A percentile compares a stretch with the other conserved stretches of the same genome.
Evolutionary conservation across 1,140 invertebrate species (phyloP).

Genomic region (Drosophila eugracilis): DNA sequence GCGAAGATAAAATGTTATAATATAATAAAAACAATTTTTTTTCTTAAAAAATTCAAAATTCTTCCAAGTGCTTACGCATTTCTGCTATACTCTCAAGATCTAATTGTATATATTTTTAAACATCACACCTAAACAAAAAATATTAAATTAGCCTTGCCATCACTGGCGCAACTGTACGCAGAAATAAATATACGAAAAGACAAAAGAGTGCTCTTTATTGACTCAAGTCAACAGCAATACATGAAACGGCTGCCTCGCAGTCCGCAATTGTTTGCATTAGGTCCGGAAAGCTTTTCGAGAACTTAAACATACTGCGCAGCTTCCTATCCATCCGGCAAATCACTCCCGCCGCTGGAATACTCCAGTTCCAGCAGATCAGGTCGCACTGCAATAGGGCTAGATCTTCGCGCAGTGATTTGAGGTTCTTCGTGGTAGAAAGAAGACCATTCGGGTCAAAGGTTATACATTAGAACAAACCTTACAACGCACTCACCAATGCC

Average conservation of each 20-base stretch:
- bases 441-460: neutral
- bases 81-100: too few species aligned
- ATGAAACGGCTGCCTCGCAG: neutral
- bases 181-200: neutral
- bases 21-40: too few species aligned
- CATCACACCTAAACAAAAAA: neutral
- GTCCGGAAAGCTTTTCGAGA: constrained; percentile 61
- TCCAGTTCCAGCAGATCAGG: constrained; percentile 84
- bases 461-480: neutral
- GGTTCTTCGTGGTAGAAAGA: constrained; percentile 51
- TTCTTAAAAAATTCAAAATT: too few species aligned
- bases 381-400: constrained; percentile 64
- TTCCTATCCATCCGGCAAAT: constrained; percentile 69
- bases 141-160: neutral
- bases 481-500: constrained; percentile 85
- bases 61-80: too few species aligned
- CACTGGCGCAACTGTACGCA: constrained; percentile 12
- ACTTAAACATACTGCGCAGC: constrained; percentile 71
- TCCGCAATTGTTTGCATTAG: constrained; percentile 48
- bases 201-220: constrained; percentile 29
- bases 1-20: too few species aligned
- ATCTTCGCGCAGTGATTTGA: constrained; percentile 72
- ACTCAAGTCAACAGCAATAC: constrained; percentile 21
- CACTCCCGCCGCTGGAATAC: constrained; percentile 70
- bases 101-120: neutral